A percentile compares a stretch with the other conserved stretches of the same genome.
Conservation (phyloP, 2,888 invertebrate species). For the Eupeodes latifasciatus region DNA sequence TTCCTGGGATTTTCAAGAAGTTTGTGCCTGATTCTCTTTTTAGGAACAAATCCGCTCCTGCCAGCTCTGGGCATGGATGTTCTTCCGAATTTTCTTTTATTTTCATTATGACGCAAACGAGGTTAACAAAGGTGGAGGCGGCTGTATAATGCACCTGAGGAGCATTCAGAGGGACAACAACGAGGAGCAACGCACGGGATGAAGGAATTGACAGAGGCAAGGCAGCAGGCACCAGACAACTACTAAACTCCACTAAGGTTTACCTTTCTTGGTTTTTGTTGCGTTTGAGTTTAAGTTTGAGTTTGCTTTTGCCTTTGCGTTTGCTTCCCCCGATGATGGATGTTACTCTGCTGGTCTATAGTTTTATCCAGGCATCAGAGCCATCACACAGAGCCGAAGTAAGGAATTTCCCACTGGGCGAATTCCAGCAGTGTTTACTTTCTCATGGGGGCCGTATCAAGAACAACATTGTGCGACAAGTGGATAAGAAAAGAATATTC, state of each 20-base stretch:
- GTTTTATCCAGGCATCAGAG: conserved; percentile 24
- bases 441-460: conserved; percentile 76
- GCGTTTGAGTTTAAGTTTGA: not conserved
- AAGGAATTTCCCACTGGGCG: conserved; percentile 75
- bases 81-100: conserved; percentile 59
- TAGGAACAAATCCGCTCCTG: conserved; percentile 5
- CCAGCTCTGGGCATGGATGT: conserved; percentile 20
- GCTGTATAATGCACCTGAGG: not conserved
- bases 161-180: not conserved
- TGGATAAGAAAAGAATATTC: conserved; percentile 75
- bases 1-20: too few relatives aligned
- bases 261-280: conserved; percentile 61
- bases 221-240: conserved; percentile 26
- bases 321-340: conserved; percentile 63
- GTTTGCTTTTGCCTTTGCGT: not conserved
- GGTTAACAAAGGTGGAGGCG: conserved; percentile 23
- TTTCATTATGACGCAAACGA: conserved; percentile 50
- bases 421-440: conserved; percentile 74
- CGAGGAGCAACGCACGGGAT: conserved; percentile 2
- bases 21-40: not conserved
- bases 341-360: conserved; percentile 50
- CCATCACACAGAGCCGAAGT: conserved; percentile 30
- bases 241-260: conserved; percentile 65
- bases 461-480: conserved; percentile 76
- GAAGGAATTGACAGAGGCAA: conserved; percentile 56